phyloP scores from a whole-genome alignment of 2,888 invertebrate genomes.

The Limnephilus rhombicus region DNA sequence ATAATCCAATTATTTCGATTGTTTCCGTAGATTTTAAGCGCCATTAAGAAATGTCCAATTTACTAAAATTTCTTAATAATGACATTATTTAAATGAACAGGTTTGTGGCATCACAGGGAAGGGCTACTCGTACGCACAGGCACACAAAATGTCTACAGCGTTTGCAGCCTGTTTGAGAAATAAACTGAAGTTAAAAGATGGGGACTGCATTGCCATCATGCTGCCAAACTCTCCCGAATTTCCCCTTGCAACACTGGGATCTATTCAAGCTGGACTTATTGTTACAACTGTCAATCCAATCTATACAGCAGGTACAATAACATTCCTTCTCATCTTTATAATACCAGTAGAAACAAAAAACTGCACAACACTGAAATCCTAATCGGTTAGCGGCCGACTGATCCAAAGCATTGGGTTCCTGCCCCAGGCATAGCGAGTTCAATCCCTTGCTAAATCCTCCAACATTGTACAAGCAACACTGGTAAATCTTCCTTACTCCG shows the following conservation, averaged over 20 bases:
- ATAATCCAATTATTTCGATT: too few species aligned
- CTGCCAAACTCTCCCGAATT: slow-evolving; percentile 88
- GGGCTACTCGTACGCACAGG: slow-evolving; percentile 84
- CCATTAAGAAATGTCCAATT: too few species aligned
- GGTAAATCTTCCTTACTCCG: too few species aligned
- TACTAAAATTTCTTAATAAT: background rate
- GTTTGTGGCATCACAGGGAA: slow-evolving; percentile 85
- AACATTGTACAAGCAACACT: too few species aligned
- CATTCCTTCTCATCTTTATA: background rate
- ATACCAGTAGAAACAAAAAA: too few species aligned
- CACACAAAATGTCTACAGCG: slow-evolving; percentile 81
- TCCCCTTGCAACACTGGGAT: slow-evolving; percentile 81
- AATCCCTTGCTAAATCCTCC: too few species aligned
- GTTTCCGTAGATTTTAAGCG: too few species aligned
- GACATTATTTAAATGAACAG: slow-evolving; percentile 73
- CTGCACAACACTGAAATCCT: too few species aligned
- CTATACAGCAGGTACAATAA: slow-evolving; percentile 80
- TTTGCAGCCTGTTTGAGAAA: slow-evolving; percentile 82
- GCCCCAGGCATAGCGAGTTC: too few species aligned
- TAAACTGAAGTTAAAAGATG: slow-evolving; percentile 81
- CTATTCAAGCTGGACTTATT: slow-evolving; percentile 82
- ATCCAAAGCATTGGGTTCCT: too few species aligned
- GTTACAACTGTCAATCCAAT: slow-evolving; percentile 86
- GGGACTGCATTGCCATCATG: slow-evolving; percentile 84
- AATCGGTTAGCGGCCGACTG: too few species aligned